Conservation (phyloP, 2,113 vertebrate species). For the rat (Rattus norvegicus) region GRCr8 NC_086025.1:32407001-32407500, state of each 20-base stretch:
- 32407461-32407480: constrained; percentile 18
- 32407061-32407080: neutral
- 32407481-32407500: neutral
- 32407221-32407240: neutral
- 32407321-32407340: neutral
- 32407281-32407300: neutral
- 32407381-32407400: neutral
- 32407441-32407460: constrained; percentile 1
- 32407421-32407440: constrained; percentile 15
- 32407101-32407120: neutral
- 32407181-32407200: neutral
- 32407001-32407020: neutral
- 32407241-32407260: neutral
- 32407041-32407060: neutral
- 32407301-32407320: neutral
- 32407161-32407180: neutral
- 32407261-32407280: neutral
- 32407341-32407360: neutral
- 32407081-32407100: neutral
- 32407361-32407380: neutral
- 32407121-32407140: neutral
- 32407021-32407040: neutral
- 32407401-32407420: neutral
- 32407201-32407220: neutral
- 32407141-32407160: neutral